Percentiles rank a stretch among this genome's conserved stretches.
These are phyloP conservation scores for Baryphthengus martii DNA, from an alignment of 2,113 vertebrate genomes.

Conservation along the genomic window DNA sequence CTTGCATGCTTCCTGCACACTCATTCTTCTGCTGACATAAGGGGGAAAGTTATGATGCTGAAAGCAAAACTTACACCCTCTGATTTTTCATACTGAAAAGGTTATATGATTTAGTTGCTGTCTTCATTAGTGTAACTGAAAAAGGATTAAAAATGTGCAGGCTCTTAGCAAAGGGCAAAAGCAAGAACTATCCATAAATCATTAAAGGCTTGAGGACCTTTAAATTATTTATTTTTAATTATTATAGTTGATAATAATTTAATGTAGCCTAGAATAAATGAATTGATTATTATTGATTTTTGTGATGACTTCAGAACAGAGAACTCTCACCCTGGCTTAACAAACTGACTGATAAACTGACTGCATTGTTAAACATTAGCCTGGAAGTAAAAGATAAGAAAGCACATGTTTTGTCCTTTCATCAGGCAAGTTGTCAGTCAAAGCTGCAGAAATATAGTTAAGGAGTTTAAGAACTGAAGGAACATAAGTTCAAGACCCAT, in stretches of 20 bases:
- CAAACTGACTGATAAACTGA: conserved; percentile 66
- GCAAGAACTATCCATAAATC: conserved; percentile 14
- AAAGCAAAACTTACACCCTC: conserved; percentile 8
- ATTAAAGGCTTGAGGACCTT: background rate
- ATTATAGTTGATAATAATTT: conserved; percentile 59
- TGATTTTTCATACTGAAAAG: background rate
- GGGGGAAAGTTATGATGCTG: background rate
- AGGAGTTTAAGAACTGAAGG: conserved; percentile 63
- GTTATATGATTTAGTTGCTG: background rate
- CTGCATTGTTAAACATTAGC: conserved; percentile 68
- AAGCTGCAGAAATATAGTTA: conserved; percentile 52
- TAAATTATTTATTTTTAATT: conserved; percentile 61
- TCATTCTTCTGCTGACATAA: background rate
- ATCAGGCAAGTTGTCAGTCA: conserved; percentile 72
- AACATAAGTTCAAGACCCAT: conserved; percentile 69
- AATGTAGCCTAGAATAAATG: conserved; percentile 55
- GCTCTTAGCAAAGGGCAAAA: conserved; percentile 7
- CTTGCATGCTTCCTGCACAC: background rate
- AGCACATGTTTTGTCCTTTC: conserved; percentile 63
- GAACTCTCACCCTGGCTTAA: conserved; percentile 44
- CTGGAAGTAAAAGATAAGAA: conserved; percentile 75
- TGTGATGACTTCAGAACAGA: conserved; percentile 49
- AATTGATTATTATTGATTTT: conserved; percentile 61
- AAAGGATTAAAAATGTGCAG: background rate
- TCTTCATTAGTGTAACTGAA: background rate